Conservation (phyloP, 2,888 invertebrate species). For the Platycnemis pennipes region DNA sequence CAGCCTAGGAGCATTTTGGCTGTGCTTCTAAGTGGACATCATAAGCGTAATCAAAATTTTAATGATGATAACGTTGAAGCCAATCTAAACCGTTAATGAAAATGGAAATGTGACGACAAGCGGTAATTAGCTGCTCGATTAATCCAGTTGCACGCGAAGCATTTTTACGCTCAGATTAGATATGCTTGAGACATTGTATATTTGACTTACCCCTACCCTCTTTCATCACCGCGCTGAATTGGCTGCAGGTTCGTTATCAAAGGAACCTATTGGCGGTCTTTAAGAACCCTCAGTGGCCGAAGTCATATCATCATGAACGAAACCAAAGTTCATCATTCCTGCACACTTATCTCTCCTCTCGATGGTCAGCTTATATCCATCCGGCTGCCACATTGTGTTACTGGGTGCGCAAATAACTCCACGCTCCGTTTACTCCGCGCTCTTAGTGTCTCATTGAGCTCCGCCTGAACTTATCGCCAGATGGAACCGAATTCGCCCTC, state of each 20-base stretch:
- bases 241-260: not conserved
- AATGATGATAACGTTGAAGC: too few relatives aligned
- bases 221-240: not conserved
- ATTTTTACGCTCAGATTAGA: not conserved
- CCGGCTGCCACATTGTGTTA: not conserved
- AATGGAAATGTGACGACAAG: too few relatives aligned
- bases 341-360: not conserved
- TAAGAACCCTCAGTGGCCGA: not conserved
- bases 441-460: not conserved
- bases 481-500: not conserved
- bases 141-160: not conserved
- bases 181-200: not conserved
- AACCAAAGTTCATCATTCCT: not conserved
- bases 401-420: not conserved
- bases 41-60: too few relatives aligned
- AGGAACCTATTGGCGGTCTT: not conserved
- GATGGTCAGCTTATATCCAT: not conserved
- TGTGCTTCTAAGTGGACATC: too few relatives aligned
- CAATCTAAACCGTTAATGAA: too few relatives aligned
- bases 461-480: not conserved
- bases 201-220: not conserved
- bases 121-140: too few relatives aligned
- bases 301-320: not conserved
- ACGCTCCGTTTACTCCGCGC: not conserved
- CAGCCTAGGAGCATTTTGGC: too few relatives aligned